Evolutionary conservation across 2,888 invertebrate species (phyloP).

Genomic region (Suillia variegata): DNA sequence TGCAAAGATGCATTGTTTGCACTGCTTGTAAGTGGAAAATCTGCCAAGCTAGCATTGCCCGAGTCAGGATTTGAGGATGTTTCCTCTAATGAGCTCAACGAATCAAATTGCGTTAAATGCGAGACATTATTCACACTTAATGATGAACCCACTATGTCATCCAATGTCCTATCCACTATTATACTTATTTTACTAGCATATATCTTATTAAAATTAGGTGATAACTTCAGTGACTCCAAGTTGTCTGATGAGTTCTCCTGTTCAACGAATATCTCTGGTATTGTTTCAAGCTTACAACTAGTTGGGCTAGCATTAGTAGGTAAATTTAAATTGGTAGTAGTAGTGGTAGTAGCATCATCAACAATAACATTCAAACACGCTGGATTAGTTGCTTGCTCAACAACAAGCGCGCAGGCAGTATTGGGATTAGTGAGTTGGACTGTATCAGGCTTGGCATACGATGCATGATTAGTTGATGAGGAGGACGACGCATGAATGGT

Average conservation of each 20-base stretch:
- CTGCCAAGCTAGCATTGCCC: slow-evolving; percentile 58
- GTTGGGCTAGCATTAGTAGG: slow-evolving; percentile 36
- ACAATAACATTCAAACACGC: slow-evolving; percentile 15
- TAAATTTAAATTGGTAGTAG: slow-evolving; percentile 32
- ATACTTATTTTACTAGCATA: slow-evolving; percentile 55
- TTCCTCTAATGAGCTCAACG: slow-evolving; percentile 52
- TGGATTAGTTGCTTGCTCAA: slow-evolving; percentile 18
- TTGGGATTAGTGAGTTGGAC: slow-evolving; percentile 40
- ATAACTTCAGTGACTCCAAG: slow-evolving; percentile 36
- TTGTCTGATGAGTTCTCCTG: slow-evolving; percentile 27
- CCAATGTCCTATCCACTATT: slow-evolving; percentile 37
- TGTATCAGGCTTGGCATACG: slow-evolving; percentile 30
- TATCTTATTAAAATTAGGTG: slow-evolving; percentile 50
- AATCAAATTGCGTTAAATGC: slow-evolving; percentile 43
- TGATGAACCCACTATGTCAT: not conserved
- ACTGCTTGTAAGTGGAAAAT: slow-evolving; percentile 46
- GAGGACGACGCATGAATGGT: slow-evolving; percentile 19
- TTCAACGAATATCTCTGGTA: slow-evolving; percentile 42
- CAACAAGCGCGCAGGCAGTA: slow-evolving; percentile 29
- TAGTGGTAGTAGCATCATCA: slow-evolving; percentile 36
- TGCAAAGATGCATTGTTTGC: slow-evolving; percentile 47
- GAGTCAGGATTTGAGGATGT: slow-evolving; percentile 59
- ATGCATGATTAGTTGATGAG: slow-evolving; percentile 31
- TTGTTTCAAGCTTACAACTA: slow-evolving; percentile 54
- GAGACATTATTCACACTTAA: slow-evolving; percentile 5